phyloP scores from a whole-genome alignment of 2,797 vertebrate species.

The Sus cebifrons region DNA sequence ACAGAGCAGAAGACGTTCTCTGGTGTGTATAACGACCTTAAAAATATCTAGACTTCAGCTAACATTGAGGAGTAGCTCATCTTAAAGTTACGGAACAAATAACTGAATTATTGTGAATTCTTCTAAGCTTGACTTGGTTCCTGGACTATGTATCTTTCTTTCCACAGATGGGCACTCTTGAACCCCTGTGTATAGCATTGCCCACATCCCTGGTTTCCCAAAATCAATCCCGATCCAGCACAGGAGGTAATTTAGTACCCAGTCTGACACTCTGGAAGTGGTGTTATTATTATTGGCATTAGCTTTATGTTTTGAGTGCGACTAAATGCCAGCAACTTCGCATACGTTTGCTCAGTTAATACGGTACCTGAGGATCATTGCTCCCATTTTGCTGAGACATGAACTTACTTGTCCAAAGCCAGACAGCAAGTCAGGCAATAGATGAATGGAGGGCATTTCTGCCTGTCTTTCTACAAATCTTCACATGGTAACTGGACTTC shows the following conservation, averaged over 20 bases:
- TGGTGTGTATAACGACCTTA: background rate
- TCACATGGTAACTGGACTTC: background rate
- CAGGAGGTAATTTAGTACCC: background rate
- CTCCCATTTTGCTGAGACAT: background rate
- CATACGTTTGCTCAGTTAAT: background rate
- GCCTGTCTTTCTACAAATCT: background rate
- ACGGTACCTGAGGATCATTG: background rate
- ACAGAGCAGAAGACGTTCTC: background rate
- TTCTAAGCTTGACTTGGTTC: background rate
- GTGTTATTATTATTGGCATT: accelerated
- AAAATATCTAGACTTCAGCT: background rate
- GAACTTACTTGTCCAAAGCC: background rate
- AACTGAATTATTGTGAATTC: background rate
- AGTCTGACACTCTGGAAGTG: background rate
- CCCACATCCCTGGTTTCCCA: background rate
- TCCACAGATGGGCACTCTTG: background rate
- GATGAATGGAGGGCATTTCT: background rate
- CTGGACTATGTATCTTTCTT: background rate
- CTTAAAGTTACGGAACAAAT: background rate
- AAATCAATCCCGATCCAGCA: background rate
- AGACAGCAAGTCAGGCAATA: background rate
- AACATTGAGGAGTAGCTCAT: background rate
- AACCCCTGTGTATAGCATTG: background rate
- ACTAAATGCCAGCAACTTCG: background rate
- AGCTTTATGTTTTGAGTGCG: background rate